phyloP scores from a whole-genome alignment of 1,140 invertebrate species.

The Venturia canescens region DNA sequence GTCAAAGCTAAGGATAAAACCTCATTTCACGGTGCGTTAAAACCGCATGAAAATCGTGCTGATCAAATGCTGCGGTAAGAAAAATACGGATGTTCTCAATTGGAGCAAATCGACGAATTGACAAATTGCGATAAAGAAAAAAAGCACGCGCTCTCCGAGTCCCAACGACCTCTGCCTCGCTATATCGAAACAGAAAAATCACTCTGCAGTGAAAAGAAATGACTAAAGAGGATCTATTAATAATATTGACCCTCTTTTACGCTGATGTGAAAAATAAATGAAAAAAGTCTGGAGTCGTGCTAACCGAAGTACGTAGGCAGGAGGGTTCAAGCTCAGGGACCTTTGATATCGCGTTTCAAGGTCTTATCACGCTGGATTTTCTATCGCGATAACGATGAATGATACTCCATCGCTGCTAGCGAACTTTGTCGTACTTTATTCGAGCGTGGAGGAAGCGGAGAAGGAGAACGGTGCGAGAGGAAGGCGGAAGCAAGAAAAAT shows the following conservation, averaged over 20 bases:
- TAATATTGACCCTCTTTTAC: neutral
- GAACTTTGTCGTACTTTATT: neutral
- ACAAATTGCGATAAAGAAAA: too few relatives aligned
- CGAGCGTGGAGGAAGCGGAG: neutral
- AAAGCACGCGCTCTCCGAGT: too few relatives aligned
- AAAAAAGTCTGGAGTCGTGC: neutral
- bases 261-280: neutral
- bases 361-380: constrained; percentile 16
- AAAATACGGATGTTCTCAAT: neutral
- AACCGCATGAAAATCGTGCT: neutral
- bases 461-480: neutral
- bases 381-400: constrained; percentile 41
- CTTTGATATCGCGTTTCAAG: constrained; percentile 35
- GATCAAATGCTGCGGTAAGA: too few relatives aligned
- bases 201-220: neutral
- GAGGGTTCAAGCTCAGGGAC: constrained; percentile 35
- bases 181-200: neutral
- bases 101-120: neutral
- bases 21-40: neutral
- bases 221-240: neutral
- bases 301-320: neutral
- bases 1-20: neutral
- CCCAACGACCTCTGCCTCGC: neutral
- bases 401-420: neutral
- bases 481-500: neutral